Conservation (phyloP, 2,113 vertebrate genomes). For the Alethe castanea region DNA sequence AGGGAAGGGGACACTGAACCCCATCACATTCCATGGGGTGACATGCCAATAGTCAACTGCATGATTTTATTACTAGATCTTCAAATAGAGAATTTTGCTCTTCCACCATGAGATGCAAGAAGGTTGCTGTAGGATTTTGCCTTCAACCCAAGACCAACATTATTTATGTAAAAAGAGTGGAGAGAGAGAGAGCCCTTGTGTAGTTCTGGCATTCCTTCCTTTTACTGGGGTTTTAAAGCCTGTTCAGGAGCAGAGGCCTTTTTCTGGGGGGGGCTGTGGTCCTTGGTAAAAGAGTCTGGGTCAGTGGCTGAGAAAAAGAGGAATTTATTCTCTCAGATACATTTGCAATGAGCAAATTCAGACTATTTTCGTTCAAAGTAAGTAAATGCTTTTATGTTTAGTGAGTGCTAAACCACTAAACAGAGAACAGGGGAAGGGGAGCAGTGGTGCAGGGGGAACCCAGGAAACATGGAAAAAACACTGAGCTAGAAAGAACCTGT, state of each 20-base stretch:
- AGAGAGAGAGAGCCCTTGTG: background rate
- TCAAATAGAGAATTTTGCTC: background rate
- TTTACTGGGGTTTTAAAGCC: background rate
- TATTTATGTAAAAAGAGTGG: background rate
- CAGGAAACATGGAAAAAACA: background rate
- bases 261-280: background rate
- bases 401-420: background rate
- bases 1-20: background rate
- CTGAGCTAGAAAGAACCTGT: background rate
- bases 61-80: background rate
- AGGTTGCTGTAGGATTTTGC: background rate
- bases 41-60: background rate
- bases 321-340: background rate
- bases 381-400: background rate
- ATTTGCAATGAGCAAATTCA: background rate
- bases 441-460: rapidly evolving
- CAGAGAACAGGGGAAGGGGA: background rate
- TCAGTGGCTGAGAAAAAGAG: background rate
- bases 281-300: background rate
- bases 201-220: background rate
- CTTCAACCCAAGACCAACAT: background rate
- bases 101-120: background rate
- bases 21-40: background rate
- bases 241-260: background rate
- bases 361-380: background rate